A percentile compares a stretch with the other conserved stretches of the same genome.
Evolutionary conservation across 2,113 vertebrate genomes (phyloP).

Genomic region (Struthidea cinerea): DNA sequence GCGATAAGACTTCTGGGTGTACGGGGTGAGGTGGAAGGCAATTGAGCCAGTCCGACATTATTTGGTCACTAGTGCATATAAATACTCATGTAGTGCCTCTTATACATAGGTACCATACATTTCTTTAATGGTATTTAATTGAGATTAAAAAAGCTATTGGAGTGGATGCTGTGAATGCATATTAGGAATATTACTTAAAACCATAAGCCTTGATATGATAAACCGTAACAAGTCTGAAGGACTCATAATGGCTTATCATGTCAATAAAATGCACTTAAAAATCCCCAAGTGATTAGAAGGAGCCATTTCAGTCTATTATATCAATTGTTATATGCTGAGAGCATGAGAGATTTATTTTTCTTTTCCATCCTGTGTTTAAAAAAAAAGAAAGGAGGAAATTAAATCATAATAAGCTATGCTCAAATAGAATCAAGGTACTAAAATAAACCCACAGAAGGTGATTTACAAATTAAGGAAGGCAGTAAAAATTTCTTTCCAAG

Average conservation of each 20-base stretch:
- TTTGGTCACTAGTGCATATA: not conserved
- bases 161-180: slow-evolving; percentile 36
- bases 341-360: slow-evolving; percentile 54
- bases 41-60: not conserved
- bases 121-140: slow-evolving; percentile 45
- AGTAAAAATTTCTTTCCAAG: slow-evolving; percentile 14
- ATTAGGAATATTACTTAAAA: slow-evolving; percentile 60
- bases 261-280: slow-evolving; percentile 68
- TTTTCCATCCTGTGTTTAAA: slow-evolving; percentile 45
- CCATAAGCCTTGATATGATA: slow-evolving; percentile 30
- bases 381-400: slow-evolving; percentile 54
- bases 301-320: slow-evolving; percentile 55
- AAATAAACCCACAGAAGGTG: slow-evolving; percentile 46
- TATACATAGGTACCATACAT: not conserved
- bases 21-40: not conserved
- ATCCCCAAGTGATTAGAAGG: slow-evolving; percentile 57
- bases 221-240: slow-evolving; percentile 59
- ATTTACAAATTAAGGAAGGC: slow-evolving; percentile 32
- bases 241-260: slow-evolving; percentile 55
- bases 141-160: slow-evolving; percentile 45
- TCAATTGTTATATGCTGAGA: slow-evolving; percentile 42
- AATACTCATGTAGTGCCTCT: slow-evolving; percentile 2
- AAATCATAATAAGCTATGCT: slow-evolving; percentile 47
- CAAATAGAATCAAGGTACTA: slow-evolving; percentile 47
- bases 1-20: not conserved